phyloP scores from a whole-genome alignment of 2,888 invertebrate species.

The Osedax fenrisi region DNA sequence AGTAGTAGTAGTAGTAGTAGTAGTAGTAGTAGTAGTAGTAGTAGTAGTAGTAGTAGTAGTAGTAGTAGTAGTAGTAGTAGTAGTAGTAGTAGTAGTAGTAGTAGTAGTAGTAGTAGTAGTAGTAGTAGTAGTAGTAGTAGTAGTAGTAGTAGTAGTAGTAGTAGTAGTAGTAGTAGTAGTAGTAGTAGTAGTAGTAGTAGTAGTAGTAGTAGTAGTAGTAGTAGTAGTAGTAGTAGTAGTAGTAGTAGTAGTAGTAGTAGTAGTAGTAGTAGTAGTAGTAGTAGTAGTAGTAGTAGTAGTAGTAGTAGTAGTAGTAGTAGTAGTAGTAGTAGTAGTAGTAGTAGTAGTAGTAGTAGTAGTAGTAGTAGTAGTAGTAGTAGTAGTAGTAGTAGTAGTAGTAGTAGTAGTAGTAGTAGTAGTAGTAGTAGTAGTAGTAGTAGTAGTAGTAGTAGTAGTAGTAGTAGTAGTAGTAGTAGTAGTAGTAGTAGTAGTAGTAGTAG shows the following conservation, averaged over 20 bases:
- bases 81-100: neutral
- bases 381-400: neutral
- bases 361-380: neutral
- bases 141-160: conserved; percentile 2
- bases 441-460: neutral
- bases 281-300: neutral
- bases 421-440: neutral
- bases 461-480: neutral
- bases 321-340: neutral
- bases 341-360: neutral
- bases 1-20: too few relatives aligned
- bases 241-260: neutral
- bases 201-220: neutral
- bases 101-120: neutral
- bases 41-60: too few relatives aligned
- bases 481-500: neutral
- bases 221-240: neutral
- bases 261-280: neutral
- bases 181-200: neutral
- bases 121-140: conserved; percentile 5
- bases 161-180: neutral
- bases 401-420: neutral
- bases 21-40: too few relatives aligned
- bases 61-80: neutral
- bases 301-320: neutral